Evolutionary conservation across 2,888 invertebrate species (phyloP).

Genomic region (Fragum whitleyi): DNA sequence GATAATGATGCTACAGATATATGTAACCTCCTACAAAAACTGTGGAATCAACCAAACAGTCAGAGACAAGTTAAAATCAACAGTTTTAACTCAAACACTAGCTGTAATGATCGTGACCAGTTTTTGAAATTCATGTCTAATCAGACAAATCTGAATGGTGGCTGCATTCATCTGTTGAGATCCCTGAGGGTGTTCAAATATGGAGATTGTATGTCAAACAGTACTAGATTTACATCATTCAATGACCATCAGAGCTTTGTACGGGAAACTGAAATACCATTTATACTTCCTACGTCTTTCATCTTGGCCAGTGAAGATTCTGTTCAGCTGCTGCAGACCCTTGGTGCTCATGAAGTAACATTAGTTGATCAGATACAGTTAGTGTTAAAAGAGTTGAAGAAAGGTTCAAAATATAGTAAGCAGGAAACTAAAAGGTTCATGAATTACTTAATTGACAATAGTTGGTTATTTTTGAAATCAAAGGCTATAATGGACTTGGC

Average conservation of each 20-base stretch:
- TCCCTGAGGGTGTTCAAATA: constrained; percentile 5
- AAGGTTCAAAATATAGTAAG: not conserved
- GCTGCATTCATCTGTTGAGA: not conserved
- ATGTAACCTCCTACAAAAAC: not conserved
- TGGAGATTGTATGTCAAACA: not conserved
- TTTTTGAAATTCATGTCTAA: not conserved
- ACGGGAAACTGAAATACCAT: not conserved
- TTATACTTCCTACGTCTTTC: constrained; percentile 8
- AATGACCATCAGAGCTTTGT: not conserved
- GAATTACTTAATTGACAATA: constrained; percentile 39
- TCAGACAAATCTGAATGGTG: not conserved
- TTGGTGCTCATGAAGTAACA: constrained; percentile 8
- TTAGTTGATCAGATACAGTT: not conserved
- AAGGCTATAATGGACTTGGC: constrained; percentile 19
- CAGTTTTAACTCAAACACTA: not conserved
- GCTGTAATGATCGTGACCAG: not conserved
- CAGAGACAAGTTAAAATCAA: not conserved
- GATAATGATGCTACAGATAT: not conserved
- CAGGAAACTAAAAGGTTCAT: constrained; percentile 39
- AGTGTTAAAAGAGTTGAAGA: not conserved
- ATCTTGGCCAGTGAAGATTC: not conserved
- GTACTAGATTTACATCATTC: not conserved
- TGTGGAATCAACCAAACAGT: not conserved
- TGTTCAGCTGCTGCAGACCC: not conserved
- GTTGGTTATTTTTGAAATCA: not conserved